Percentiles rank a stretch among this genome's conserved stretches.
These are phyloP conservation scores for Celastrina argiolus DNA, from an alignment of 2,888 invertebrate species.

Conservation along the genomic window DNA sequence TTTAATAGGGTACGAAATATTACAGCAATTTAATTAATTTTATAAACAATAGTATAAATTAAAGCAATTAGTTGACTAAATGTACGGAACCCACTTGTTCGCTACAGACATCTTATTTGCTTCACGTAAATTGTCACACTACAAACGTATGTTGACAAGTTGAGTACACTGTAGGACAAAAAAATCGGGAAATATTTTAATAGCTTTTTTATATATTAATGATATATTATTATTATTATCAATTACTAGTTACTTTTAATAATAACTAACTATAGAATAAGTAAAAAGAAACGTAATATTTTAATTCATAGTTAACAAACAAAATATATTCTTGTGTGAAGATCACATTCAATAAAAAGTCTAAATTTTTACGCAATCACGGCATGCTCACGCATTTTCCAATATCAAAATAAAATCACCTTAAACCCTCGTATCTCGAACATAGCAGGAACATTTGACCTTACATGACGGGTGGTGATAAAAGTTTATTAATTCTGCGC, in stretches of 20 bases:
- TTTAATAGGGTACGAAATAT: background rate
- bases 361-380: too few relatives aligned
- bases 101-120: conserved; percentile 36
- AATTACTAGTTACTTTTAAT: too few relatives aligned
- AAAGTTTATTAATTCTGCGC: background rate
- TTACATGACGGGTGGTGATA: background rate
- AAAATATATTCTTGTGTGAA: too few relatives aligned
- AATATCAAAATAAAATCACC: too few relatives aligned
- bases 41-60: background rate
- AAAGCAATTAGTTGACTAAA: background rate
- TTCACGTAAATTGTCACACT: conserved; percentile 50
- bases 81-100: conserved; percentile 33
- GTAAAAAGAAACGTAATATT: too few relatives aligned
- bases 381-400: too few relatives aligned
- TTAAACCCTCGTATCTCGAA: too few relatives aligned
- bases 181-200: conserved; percentile 23
- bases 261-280: too few relatives aligned
- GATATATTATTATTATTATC: too few relatives aligned
- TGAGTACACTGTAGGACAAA: conserved; percentile 40
- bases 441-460: too few relatives aligned
- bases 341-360: too few relatives aligned
- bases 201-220: too few relatives aligned
- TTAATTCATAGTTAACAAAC: background rate
- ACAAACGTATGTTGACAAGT: conserved; percentile 43
- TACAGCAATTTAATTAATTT: background rate